Conservation (phyloP, 2,797 vertebrate species). For the Falco novaeseelandiae region DNA sequence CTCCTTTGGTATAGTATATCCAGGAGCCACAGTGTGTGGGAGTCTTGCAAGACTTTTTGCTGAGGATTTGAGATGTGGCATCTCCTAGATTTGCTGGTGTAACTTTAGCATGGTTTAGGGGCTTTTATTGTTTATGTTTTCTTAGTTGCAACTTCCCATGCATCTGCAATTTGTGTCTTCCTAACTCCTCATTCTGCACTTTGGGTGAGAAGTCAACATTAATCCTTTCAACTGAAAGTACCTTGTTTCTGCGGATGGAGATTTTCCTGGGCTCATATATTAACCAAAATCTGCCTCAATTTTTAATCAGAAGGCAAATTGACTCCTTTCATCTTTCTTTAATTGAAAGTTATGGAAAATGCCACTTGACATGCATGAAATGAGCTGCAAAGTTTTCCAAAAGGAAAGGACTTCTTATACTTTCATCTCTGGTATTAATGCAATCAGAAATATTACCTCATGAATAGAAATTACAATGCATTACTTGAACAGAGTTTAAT, state of each 20-base stretch:
- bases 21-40: not conserved
- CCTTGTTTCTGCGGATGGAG: not conserved
- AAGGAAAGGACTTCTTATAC: not conserved
- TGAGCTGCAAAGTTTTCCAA: not conserved
- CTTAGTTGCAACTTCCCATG: not conserved
- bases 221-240: not conserved
- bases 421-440: conserved; percentile 1
- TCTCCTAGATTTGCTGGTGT: not conserved
- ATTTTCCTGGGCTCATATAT: not conserved
- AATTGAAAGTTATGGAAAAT: conserved; percentile 12
- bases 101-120: not conserved
- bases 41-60: not conserved
- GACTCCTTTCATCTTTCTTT: conserved; percentile 25
- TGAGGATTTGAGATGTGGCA: not conserved
- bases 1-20: not conserved
- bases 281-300: not conserved
- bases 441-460: not conserved
- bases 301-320: conserved; percentile 3
- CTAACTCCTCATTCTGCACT: not conserved
- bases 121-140: not conserved
- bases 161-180: not conserved
- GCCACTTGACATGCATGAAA: not conserved
- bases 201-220: not conserved
- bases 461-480: not conserved
- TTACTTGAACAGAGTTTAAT: not conserved